A percentile compares a stretch with the other conserved stretches of the same genome.
Evolutionary conservation across 2,797 vertebrate species (phyloP).

Genomic region (Pipistrellus pipistrellus): DNA sequence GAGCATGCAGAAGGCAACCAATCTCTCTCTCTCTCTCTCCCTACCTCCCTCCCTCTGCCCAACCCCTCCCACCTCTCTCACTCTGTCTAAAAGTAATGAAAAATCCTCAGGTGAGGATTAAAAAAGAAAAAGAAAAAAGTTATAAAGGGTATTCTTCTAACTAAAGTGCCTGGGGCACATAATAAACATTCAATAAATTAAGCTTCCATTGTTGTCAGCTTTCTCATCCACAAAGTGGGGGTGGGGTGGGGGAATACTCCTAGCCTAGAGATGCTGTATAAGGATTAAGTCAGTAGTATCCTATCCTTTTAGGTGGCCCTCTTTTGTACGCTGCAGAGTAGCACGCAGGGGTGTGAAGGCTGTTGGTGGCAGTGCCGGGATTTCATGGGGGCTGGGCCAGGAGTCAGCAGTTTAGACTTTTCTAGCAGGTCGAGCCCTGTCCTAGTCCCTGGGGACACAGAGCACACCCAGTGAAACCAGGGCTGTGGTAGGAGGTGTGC

Average conservation of each 20-base stretch:
- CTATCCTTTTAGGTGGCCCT: not conserved
- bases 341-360: accelerated
- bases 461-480: not conserved
- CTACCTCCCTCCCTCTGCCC: no score
- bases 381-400: not conserved
- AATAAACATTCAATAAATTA: slow-evolving; percentile 44
- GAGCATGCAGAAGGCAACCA: no score
- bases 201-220: not conserved
- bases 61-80: no score
- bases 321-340: not conserved
- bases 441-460: not conserved
- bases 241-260: not conserved
- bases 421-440: not conserved
- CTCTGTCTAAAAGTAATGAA: no score
- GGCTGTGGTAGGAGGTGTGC: not conserved
- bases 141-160: not conserved
- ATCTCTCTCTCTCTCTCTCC: no score
- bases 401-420: not conserved
- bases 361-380: no score
- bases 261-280: not conserved
- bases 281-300: not conserved
- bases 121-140: no score
- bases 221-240: slow-evolving; percentile 32
- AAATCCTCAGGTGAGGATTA: no score
- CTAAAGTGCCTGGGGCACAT: not conserved